phyloP scores from a whole-genome alignment of 2,797 vertebrate genomes.

The Pteropus rufus region DNA sequence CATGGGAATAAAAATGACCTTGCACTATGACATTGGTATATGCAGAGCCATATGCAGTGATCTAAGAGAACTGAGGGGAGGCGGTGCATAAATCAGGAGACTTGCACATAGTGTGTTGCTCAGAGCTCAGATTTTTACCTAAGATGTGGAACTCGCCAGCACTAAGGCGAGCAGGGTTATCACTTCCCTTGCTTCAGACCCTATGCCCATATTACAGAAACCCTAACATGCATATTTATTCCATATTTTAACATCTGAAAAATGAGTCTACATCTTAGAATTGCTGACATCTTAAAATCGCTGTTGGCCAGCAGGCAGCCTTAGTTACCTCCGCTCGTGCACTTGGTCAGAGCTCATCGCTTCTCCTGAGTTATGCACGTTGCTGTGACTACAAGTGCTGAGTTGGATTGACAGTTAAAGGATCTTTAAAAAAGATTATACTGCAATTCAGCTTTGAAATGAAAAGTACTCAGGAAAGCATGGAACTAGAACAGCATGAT shows the following conservation, averaged over 20 bases:
- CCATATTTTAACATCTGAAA: background rate
- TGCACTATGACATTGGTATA: too few relatives aligned
- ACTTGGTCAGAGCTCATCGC: background rate
- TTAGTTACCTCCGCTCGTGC: background rate
- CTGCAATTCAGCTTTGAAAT: constrained; percentile 44
- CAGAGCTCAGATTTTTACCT: background rate
- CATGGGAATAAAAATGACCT: background rate
- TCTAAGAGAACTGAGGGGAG: background rate
- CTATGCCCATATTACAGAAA: background rate
- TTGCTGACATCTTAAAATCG: background rate
- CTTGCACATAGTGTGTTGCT: background rate
- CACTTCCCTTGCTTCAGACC: background rate
- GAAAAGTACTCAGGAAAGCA: constrained; percentile 15
- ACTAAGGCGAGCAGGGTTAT: background rate
- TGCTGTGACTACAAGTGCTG: background rate
- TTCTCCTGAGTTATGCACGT: background rate
- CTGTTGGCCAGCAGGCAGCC: background rate
- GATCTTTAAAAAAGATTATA: background rate
- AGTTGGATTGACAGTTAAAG: constrained; percentile 30
- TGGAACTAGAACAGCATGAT: background rate
- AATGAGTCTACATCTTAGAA: background rate
- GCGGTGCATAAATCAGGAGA: background rate
- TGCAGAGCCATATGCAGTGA: background rate
- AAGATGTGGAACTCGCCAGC: background rate
- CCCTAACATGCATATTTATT: background rate